Conservation (phyloP, 2,888 invertebrate genomes). For the Oscheius myriophilus region DNA sequence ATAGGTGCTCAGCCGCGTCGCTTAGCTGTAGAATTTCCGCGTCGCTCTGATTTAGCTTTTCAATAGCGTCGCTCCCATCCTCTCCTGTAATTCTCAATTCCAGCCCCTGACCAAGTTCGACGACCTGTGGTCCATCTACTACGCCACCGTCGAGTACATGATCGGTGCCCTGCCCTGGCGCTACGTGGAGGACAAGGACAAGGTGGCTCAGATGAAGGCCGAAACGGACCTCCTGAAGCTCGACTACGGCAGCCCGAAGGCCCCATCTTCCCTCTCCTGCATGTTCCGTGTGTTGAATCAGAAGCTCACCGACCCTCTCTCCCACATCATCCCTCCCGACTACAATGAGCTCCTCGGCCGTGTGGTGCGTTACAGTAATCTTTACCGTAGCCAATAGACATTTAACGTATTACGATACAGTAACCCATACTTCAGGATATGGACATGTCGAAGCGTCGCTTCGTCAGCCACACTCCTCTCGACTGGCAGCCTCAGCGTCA, state of each 20-base stretch:
- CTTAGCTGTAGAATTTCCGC: no score
- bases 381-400: no score
- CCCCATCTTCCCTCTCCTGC: no score
- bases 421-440: no score
- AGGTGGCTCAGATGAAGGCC: slow-evolving; percentile 13
- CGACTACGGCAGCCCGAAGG: no score
- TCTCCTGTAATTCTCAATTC: background rate
- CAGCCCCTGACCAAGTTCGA: slow-evolving; percentile 49
- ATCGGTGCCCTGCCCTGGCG: slow-evolving; percentile 54
- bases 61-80: no score
- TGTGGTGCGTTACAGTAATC: background rate
- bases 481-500: background rate
- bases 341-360: background rate
- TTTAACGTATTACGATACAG: no score
- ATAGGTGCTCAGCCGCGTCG: no score
- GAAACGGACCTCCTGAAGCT: no score
- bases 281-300: background rate
- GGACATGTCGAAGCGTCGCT: background rate
- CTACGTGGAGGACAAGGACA: slow-evolving; percentile 31
- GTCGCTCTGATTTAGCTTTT: no score
- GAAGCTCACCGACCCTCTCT: background rate
- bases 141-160: slow-evolving; percentile 55
- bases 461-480: background rate
- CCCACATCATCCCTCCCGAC: background rate
- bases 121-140: slow-evolving; percentile 59